Evolutionary conservation across 2,888 invertebrate species (phyloP).

Genomic region (Acleris literana): DNA sequence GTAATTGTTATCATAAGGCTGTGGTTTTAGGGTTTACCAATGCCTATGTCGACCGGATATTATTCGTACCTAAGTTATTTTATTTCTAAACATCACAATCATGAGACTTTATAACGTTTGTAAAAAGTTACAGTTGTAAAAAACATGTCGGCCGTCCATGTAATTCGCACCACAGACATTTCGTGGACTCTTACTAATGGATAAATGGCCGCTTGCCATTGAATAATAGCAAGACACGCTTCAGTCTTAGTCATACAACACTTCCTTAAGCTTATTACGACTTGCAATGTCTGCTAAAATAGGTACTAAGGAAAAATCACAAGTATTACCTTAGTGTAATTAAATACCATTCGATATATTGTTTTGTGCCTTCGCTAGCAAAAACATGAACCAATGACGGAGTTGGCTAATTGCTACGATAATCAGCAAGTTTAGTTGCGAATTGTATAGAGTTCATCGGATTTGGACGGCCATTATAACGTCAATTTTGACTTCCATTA

Average conservation of each 20-base stretch:
- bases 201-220: slow-evolving; percentile 24
- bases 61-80: slow-evolving; percentile 18
- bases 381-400: slow-evolving; percentile 18
- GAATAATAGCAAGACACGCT: slow-evolving; percentile 10
- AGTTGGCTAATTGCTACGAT: slow-evolving; percentile 20
- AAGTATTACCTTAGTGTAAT: slow-evolving; percentile 26
- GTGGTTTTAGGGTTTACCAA: slow-evolving; percentile 16
- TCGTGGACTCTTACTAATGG: slow-evolving; percentile 3
- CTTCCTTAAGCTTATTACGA: slow-evolving; percentile 9
- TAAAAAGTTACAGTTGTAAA: background rate
- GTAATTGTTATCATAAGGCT: slow-evolving; percentile 9
- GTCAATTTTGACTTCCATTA: slow-evolving; percentile 30
- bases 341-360: slow-evolving; percentile 32
- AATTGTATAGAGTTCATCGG: slow-evolving; percentile 21
- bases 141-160: slow-evolving; percentile 12
- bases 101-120: too few species aligned
- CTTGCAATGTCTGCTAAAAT: slow-evolving; percentile 12
- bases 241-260: slow-evolving; percentile 14
- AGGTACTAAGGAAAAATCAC: slow-evolving; percentile 5
- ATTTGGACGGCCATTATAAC: slow-evolving; percentile 33
- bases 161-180: slow-evolving; percentile 10
- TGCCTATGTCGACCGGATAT: slow-evolving; percentile 4
- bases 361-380: slow-evolving; percentile 20
- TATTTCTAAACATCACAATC: slow-evolving; percentile 3
- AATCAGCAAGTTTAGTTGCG: slow-evolving; percentile 15